Percentiles rank a stretch among this genome's conserved stretches.
Conservation (phyloP, 2,888 invertebrate species). For the Cataglyphis livida region DNA sequence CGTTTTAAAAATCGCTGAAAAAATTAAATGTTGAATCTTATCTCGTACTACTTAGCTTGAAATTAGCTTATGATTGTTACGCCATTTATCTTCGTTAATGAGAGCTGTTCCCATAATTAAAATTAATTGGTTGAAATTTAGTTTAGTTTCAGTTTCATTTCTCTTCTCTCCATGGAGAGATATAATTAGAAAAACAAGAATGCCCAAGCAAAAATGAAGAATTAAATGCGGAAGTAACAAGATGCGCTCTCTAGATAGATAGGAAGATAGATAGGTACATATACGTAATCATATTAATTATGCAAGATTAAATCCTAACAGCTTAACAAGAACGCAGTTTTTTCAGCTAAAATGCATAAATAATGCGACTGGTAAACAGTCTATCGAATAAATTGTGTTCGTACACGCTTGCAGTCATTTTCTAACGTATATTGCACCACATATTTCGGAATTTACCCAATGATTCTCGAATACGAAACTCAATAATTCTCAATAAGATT, state of each 20-base stretch:
- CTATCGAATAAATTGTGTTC: background rate
- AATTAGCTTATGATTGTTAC: background rate
- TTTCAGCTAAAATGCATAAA: constrained; percentile 49
- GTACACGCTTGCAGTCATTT: constrained; percentile 10
- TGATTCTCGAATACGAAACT: constrained; percentile 29
- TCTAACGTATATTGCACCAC: background rate
- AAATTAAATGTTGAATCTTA: background rate
- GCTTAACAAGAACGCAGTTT: background rate
- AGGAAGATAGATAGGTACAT: background rate
- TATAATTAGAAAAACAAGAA: background rate
- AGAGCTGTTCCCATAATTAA: background rate
- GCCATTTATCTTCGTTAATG: background rate
- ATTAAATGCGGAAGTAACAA: background rate
- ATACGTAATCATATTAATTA: constrained; percentile 56
- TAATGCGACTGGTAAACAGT: constrained; percentile 44
- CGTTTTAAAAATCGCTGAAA: background rate
- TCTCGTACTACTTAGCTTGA: background rate
- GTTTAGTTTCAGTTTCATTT: background rate
- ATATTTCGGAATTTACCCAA: background rate
- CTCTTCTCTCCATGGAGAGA: background rate
- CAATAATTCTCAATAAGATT: background rate
- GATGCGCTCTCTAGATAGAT: background rate
- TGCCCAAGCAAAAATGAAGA: background rate
- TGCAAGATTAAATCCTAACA: constrained; percentile 48
- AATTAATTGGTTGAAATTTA: background rate